Conservation (phyloP, 92 coral and sea anemone genomes). For the Porites evermanni region DNA sequence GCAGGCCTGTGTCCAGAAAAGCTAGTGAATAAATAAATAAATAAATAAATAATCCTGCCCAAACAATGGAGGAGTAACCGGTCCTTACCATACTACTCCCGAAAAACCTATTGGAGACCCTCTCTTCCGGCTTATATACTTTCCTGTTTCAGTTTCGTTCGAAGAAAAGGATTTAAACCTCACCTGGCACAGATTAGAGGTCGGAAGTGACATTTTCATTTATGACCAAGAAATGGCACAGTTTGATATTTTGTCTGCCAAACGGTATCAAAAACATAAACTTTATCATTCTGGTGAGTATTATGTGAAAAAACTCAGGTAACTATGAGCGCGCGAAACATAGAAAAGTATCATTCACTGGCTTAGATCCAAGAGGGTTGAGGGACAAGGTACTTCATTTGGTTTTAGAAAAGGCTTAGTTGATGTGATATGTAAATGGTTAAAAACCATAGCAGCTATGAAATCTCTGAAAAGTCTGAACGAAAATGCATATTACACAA, state of each 20-base stretch:
- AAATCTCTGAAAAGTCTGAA: too few relatives aligned
- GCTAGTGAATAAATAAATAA: too few relatives aligned
- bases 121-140: not conserved
- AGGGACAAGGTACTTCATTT: too few relatives aligned
- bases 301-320: not conserved
- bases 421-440: too few relatives aligned
- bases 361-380: too few relatives aligned
- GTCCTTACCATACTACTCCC: not conserved
- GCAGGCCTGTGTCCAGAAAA: too few relatives aligned
- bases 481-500: too few relatives aligned
- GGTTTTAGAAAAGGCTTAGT: too few relatives aligned
- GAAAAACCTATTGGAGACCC: not conserved
- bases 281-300: constrained; percentile 91
- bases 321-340: not conserved
- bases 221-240: constrained; percentile 99
- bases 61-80: too few relatives aligned
- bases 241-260: constrained; percentile 85
- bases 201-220: constrained; percentile 78
- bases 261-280: constrained; percentile 75
- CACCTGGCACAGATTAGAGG: constrained; percentile 66
- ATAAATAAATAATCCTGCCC: too few relatives aligned
- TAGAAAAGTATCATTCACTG: too few relatives aligned
- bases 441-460: too few relatives aligned
- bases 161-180: constrained; percentile 83
- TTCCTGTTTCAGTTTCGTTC: constrained; percentile 74